Base-by-base conservation (phyloP, 2,797 vertebrate species). In the Coregonus ussuriensis region DNA sequence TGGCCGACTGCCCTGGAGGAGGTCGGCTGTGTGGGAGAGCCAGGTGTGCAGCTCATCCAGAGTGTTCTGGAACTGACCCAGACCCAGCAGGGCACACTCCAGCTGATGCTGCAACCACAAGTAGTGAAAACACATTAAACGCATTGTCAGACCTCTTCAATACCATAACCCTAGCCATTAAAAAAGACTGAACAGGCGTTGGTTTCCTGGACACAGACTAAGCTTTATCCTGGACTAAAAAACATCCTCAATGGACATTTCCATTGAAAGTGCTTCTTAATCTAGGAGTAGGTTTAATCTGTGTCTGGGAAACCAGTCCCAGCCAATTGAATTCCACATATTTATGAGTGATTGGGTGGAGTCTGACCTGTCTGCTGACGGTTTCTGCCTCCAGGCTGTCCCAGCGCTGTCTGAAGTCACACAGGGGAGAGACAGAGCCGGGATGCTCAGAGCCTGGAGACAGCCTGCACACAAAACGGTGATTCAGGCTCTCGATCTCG, bases 51-150 rank as follows among this genome's bases (percentile, higher is more conserved):
- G 90, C 89, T 97, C 96, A 71, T 96, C 94, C 83, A 98, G 86
- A n/a, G 96, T 96, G 87, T 95, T 95, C 88, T 96, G 96, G 87
- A 98, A 96, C 93, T 97, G 96, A 41, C 97, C 96, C 54, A 18
- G 5, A 21, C 54, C 16, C 53, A 54, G 53, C 53, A 65, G 67
- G 35, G 35, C 35, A 41, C 67, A 69, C 18, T 69, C 31, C 67
- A 69, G 6, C 33, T 37, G 67, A 37, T 69, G 67, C 31, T 69
- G 35, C 14, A 37, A 37, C 15, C 67, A 37, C 14, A 37, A 33
- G 9, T 65, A 29, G n/a, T 65, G 2, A 77, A 65, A 11, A 65
- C 7, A 63, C 18, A 63, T n/a, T 25, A 14, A 54, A n/a, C 5
- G 4, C 53, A 54, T 54, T 18, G 5, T 18, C 53, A 16, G 14